Evolutionary conservation across 2,797 vertebrate genomes (phyloP).

Genomic region (Spondyliosoma cantharus): DNA sequence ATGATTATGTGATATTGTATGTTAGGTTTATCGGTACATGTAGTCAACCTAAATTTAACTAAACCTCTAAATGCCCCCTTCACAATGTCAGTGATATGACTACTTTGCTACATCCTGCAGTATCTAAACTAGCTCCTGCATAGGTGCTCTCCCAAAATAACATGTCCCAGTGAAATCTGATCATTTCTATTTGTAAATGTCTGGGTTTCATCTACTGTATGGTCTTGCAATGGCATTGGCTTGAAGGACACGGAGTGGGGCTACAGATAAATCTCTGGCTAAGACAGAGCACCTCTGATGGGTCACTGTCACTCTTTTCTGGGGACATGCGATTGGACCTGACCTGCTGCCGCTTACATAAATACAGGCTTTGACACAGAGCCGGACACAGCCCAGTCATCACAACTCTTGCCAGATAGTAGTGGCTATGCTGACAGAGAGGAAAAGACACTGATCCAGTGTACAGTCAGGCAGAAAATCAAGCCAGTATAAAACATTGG

Average conservation of each 20-base stretch:
- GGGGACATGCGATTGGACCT: slow-evolving; percentile 25
- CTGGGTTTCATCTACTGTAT: background rate
- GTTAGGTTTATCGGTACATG: background rate
- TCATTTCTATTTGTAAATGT: background rate
- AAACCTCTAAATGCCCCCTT: fast-evolving
- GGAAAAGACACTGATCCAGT: slow-evolving; percentile 21
- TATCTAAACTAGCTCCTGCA: background rate
- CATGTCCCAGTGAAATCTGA: slow-evolving; percentile 18
- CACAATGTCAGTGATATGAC: background rate
- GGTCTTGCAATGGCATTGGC: background rate
- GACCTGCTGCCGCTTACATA: slow-evolving; percentile 29
- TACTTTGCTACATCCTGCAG: background rate
- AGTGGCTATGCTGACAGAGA: slow-evolving; percentile 34
- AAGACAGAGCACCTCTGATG: slow-evolving; percentile 16
- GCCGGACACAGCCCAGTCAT: slow-evolving; percentile 39
- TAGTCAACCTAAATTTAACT: background rate
- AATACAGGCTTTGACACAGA: slow-evolving; percentile 45
- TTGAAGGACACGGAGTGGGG: background rate
- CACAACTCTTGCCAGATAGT: slow-evolving; percentile 30
- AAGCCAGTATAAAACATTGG: slow-evolving; percentile 24
- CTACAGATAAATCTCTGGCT: background rate
- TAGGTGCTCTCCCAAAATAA: slow-evolving; percentile 42
- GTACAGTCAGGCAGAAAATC: slow-evolving; percentile 37
- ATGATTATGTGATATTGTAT: background rate
- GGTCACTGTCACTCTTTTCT: slow-evolving; percentile 7